These are phyloP conservation scores for Platyscapa corneri DNA, from an alignment of 1,140 invertebrate species.

Conservation along the genomic window DNA sequence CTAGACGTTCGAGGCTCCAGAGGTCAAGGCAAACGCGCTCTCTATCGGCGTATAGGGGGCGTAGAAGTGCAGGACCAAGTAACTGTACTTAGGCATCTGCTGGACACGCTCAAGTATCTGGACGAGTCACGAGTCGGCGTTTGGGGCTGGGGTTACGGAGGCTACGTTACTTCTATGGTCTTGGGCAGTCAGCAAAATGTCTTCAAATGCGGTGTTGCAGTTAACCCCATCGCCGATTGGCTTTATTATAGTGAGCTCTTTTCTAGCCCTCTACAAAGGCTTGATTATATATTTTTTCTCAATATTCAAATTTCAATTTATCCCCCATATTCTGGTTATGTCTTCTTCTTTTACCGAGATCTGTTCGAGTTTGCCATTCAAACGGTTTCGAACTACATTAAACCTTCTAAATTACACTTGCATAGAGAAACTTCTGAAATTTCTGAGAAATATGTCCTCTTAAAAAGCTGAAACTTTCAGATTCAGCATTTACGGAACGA, in stretches of 20 bases:
- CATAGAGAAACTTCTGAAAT: too few species aligned
- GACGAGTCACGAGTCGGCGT: constrained; percentile 91
- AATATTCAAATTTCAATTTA: too few species aligned
- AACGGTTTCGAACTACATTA: too few species aligned
- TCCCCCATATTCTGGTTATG: too few species aligned
- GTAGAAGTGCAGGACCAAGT: constrained; percentile 93
- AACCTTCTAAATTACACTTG: too few species aligned
- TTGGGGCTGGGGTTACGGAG: constrained; percentile 98
- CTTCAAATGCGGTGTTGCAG: constrained; percentile 93
- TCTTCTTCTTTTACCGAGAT: too few species aligned
- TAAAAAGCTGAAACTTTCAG: constrained; percentile 73
- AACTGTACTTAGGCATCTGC: constrained; percentile 87
- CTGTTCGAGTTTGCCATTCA: too few species aligned
- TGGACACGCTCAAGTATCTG: constrained; percentile 88
- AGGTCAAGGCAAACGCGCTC: constrained; percentile 85
- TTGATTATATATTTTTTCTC: too few species aligned
- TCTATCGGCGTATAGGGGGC: constrained; percentile 87
- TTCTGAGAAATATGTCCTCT: too few species aligned
- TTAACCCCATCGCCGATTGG: constrained; percentile 96
- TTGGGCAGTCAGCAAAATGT: constrained; percentile 88
- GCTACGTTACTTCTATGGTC: constrained; percentile 92
- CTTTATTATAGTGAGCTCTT: constrained; percentile 94
- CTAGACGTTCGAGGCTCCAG: constrained; percentile 91
- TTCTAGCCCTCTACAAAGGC: too few species aligned
- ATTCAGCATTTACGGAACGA: constrained; percentile 95